Evolutionary conservation across 2,888 invertebrate species (phyloP).

Genomic region (Glaucopsyche alexis): DNA sequence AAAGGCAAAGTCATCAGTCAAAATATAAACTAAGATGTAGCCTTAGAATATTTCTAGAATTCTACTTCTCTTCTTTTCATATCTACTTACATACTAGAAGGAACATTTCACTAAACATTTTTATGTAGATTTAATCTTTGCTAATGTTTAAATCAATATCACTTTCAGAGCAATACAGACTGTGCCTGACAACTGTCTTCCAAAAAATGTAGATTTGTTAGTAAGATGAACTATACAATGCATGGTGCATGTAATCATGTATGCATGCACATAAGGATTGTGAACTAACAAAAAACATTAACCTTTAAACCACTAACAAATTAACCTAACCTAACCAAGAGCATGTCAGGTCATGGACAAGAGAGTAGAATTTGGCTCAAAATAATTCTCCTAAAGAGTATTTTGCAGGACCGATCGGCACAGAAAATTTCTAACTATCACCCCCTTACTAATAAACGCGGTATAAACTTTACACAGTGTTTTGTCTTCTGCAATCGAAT

Average conservation of each 20-base stretch:
- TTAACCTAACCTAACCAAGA: too few relatives aligned
- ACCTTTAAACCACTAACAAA: neutral
- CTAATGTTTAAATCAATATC: constrained; percentile 13
- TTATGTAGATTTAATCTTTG: constrained; percentile 26
- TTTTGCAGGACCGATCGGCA: too few relatives aligned
- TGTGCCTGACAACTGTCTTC: constrained; percentile 76
- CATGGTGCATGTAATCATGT: constrained; percentile 48
- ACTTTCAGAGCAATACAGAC: constrained; percentile 75
- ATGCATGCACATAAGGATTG: constrained; percentile 32
- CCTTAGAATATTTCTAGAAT: neutral
- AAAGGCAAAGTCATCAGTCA: neutral
- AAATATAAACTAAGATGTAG: neutral
- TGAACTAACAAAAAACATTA: constrained; percentile 22
- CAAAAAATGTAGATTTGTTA: constrained; percentile 80
- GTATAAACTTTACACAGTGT: too few relatives aligned
- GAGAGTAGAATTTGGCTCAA: too few relatives aligned
- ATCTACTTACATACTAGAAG: constrained; percentile 7
- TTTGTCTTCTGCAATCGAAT: too few relatives aligned
- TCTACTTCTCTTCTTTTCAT: constrained; percentile 1
- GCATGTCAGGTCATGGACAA: too few relatives aligned
- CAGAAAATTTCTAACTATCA: too few relatives aligned
- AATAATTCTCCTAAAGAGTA: too few relatives aligned
- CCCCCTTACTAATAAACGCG: too few relatives aligned
- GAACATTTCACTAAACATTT: constrained; percentile 8
- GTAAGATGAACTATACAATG: constrained; percentile 66